Base-by-base conservation (phyloP, 2,888 invertebrate genomes). In the Leucophenga montana region DNA sequence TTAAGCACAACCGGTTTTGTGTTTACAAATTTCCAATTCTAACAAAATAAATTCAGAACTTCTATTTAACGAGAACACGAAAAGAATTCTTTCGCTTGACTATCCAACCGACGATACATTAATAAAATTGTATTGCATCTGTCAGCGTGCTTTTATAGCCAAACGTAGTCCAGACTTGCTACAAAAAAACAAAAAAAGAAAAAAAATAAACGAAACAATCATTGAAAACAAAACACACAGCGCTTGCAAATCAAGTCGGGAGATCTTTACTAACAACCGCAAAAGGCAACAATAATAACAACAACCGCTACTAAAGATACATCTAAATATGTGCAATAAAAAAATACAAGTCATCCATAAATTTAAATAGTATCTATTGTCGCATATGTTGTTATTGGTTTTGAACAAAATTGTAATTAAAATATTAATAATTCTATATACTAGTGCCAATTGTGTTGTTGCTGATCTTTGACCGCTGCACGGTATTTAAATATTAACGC, bases 91-190 rank as follows among this genome's bases (percentile, higher is more conserved):
- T 61, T 61, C 61, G 44, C 44, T 33, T 18, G 31, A 11, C 31
- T 57, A 1, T 6, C n/a, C 39, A 61, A 18, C 66, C 72, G 69
- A 56, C 69, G 71, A 33, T 54, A 66, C 70, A 71, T 20, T 56
- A 79, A 71, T 83, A 75, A 75, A 74, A 64, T 22, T 27, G 59
- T 53, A 39, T 66, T 56, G 66, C 68, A 70, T 66, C 39, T 22
- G 20, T 57, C 18, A 20, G 57, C 50, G 62, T 18, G 44, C 81
- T 77, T 79, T 81, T 79, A 79, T 83, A 77, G 75, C 13, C 14
- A 18, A 68, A 53, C 68, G 31, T 14, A 14, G 18, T 6, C n/a
- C 22, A 9, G n/a, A 22, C 31, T 31, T 57, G 8, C 13, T 46
- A 1, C 22, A 39, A 9, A n/a, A 48, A 20, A 46, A 59, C 14